Evolutionary conservation across 1,140 invertebrate genomes (phyloP), one percentile per base, ranked within the genome.

Genomic region (Drosophila ohnishii): DNA sequence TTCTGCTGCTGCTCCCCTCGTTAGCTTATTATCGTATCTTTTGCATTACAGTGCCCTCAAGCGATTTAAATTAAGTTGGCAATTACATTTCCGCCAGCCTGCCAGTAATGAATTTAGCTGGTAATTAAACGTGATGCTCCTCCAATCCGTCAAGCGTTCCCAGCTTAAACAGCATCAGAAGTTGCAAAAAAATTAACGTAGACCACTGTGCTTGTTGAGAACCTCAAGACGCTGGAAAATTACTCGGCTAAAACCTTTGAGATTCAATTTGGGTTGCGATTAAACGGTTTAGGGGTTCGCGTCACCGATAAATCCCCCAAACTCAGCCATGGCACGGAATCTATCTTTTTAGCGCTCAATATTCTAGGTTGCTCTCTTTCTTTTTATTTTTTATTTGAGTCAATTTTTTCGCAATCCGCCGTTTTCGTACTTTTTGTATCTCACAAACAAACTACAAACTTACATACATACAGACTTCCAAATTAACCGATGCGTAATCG

Each of bases 11-110:
- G 14, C 47, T 30, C 28, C 19, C 50, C 51, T 53, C 51, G 51
- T 53, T 53, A 37, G 34, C 59, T 56, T 69, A 70, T 69, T 71
- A 69, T 69, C 48, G 67, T 71, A 71, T 71, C 63, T 59, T 65
- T 53, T 44, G 45, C 45, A 67, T 67, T 71, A 58, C 67, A 71
- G 35, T 48, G 42, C 42, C 19, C 44, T 11, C 51, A 47, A 39
- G 28, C 51, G 53, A 58, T 71, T 71, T 71, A 71, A 71, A 71
- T 71, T 71, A 48, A 71, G 66, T 71, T 71, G 42, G 42, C 42
- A 70, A 71, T 70, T 71, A 71, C 65, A 71, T 71, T 48, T 70
- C 44, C 65, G 34, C 30, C 28, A 16, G 50, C 28, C 28, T 14
- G 40, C 19, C n/a, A 13, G 25, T n/a, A 14, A 32, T 37, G 44